Conservation (phyloP, 2,888 invertebrate genomes). For the Hipparchia semele region DNA sequence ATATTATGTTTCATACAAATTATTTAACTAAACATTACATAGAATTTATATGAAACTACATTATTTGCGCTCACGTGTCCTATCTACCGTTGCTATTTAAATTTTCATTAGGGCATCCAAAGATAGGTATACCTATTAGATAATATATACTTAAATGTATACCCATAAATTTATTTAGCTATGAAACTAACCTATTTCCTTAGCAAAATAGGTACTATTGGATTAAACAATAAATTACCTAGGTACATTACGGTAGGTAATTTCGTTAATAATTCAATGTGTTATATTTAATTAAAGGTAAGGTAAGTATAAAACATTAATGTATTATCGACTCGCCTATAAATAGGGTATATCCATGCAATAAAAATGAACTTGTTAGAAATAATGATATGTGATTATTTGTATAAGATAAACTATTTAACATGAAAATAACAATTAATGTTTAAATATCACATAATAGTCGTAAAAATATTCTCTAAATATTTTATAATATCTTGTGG, state of each 20-base stretch:
- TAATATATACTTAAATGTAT: not conserved
- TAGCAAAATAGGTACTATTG: constrained; percentile 18
- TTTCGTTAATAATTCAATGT: constrained; percentile 25
- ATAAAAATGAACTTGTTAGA: constrained; percentile 54
- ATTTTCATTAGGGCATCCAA: constrained; percentile 36
- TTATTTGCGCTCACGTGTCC: constrained; percentile 9
- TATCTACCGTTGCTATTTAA: too few species aligned
- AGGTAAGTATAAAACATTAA: not conserved
- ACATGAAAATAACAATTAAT: constrained; percentile 73
- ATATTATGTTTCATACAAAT: constrained; percentile 53
- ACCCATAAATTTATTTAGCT: constrained; percentile 21
- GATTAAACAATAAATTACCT: constrained; percentile 37
- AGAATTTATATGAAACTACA: constrained; percentile 31
- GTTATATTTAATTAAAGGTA: constrained; percentile 19
- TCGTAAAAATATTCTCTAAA: constrained; percentile 65
- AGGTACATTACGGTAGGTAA: constrained; percentile 9
- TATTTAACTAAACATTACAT: constrained; percentile 32
- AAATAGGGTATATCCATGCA: constrained; percentile 25
- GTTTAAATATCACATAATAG: constrained; percentile 81
- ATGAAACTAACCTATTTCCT: not conserved
- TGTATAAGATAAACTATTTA: constrained; percentile 70
- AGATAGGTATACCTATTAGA: constrained; percentile 7
- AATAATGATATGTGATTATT: constrained; percentile 79
- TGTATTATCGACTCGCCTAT: constrained; percentile 26
- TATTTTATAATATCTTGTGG: constrained; percentile 71